phyloP scores from a whole-genome alignment of 2,797 vertebrate genomes.

The Eremophila alpestris region DNA sequence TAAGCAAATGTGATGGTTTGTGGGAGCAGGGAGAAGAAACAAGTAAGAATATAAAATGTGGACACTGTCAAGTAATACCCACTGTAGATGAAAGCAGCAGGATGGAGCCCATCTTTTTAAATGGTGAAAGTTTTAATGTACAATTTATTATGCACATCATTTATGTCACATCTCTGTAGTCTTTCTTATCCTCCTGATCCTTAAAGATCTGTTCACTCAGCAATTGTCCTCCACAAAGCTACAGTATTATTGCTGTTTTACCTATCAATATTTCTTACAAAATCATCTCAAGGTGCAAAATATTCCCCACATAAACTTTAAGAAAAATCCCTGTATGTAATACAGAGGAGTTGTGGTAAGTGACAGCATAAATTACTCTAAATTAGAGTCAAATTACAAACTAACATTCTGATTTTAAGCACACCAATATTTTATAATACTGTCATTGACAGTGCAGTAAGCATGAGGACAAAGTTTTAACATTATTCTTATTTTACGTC shows the following conservation, averaged over 20 bases:
- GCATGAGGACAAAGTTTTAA: slow-evolving; percentile 5
- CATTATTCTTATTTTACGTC: slow-evolving; percentile 55
- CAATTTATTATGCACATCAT: not conserved
- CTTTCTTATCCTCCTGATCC: not conserved
- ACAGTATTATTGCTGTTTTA: not conserved
- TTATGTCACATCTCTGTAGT: not conserved
- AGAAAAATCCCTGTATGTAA: not conserved
- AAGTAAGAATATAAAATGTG: not conserved
- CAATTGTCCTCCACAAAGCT: slow-evolving; percentile 9
- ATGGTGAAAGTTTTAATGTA: not conserved
- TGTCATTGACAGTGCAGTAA: slow-evolving; percentile 51
- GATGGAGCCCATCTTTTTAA: not conserved
- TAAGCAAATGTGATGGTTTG: not conserved
- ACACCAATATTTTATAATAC: slow-evolving; percentile 31
- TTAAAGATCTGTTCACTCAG: slow-evolving; percentile 17
- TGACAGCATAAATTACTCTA: slow-evolving; percentile 22
- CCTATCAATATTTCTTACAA: slow-evolving; percentile 9
- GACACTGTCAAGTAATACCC: not conserved
- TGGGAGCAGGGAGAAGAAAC: not conserved
- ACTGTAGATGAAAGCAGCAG: not conserved
- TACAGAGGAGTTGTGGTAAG: slow-evolving; percentile 4
- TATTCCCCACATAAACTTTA: not conserved
- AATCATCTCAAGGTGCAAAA: not conserved
- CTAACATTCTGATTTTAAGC: slow-evolving; percentile 36
- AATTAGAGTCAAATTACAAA: slow-evolving; percentile 48